Percentiles rank a stretch among this genome's conserved stretches.
Evolutionary conservation across 2,888 invertebrate species (phyloP).

Genomic region (Tillus elongatus): DNA sequence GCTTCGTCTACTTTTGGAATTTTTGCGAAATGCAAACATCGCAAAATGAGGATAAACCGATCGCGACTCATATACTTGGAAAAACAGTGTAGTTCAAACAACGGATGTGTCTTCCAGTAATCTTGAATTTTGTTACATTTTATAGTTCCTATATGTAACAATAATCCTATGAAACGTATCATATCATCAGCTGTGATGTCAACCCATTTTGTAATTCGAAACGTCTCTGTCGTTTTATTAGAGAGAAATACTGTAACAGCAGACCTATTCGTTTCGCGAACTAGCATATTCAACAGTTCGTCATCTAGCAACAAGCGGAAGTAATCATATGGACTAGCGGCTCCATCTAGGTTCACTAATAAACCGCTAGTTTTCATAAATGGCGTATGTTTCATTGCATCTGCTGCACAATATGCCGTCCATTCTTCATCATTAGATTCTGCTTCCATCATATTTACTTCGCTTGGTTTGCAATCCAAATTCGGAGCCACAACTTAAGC

Average conservation of each 20-base stretch:
- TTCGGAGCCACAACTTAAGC: not conserved
- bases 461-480: not conserved
- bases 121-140: not conserved
- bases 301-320: slow-evolving; percentile 1
- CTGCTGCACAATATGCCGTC: too few relatives aligned
- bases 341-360: not conserved
- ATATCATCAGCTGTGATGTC: not conserved
- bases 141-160: not conserved
- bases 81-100: not conserved
- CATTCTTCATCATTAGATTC: too few relatives aligned
- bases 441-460: too few relatives aligned
- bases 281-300: not conserved
- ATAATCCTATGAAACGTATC: not conserved
- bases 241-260: not conserved
- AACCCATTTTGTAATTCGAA: not conserved
- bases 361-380: not conserved
- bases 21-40: too few relatives aligned
- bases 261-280: not conserved
- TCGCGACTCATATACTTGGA: too few relatives aligned
- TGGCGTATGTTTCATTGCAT: not conserved
- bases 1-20: too few relatives aligned
- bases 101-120: too few relatives aligned
- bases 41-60: too few relatives aligned
- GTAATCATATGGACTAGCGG: not conserved
- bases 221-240: not conserved